Percentiles rank a stretch among this genome's conserved stretches.
These are phyloP conservation scores for Tiliacea citrago DNA, from an alignment of 2,888 invertebrate species.

Conservation along the genomic window DNA sequence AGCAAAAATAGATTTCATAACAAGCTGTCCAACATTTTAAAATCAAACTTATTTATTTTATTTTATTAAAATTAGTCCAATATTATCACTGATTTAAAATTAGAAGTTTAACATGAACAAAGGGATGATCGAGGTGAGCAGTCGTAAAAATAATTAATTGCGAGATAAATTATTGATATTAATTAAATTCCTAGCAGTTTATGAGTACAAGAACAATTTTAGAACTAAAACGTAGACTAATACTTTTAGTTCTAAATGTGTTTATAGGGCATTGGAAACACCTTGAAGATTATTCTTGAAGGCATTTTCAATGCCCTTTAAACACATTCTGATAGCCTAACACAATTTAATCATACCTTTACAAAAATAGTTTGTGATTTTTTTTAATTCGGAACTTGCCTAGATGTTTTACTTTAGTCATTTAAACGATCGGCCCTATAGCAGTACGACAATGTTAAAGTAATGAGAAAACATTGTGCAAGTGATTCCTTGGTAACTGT, in stretches of 20 bases:
- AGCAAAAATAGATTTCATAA: not conserved
- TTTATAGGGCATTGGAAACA: too few species aligned
- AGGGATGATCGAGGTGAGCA: constrained; percentile 14
- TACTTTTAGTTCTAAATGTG: too few species aligned
- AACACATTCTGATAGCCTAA: too few species aligned
- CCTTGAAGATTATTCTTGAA: too few species aligned
- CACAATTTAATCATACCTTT: too few species aligned
- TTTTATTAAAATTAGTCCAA: constrained; percentile 25
- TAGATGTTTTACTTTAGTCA: too few species aligned
- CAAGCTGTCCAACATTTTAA: not conserved
- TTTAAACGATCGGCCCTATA: too few species aligned
- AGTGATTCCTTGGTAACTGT: too few species aligned
- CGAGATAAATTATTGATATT: constrained; percentile 15
- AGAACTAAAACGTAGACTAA: not conserved
- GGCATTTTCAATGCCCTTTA: not conserved
- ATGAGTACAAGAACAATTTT: not conserved
- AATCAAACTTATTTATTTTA: constrained; percentile 14
- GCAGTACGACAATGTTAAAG: too few species aligned
- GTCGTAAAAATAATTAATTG: constrained; percentile 33
- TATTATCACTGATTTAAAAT: constrained; percentile 22
- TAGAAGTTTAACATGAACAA: constrained; percentile 32
- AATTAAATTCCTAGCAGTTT: constrained; percentile 10
- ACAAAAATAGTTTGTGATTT: not conserved
- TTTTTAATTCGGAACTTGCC: not conserved
- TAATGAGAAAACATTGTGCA: too few species aligned